A percentile compares a stretch with the other conserved stretches of the same genome.
phyloP scores from a whole-genome alignment of 2,797 vertebrate genomes.

The Oreortyx pictus region DNA sequence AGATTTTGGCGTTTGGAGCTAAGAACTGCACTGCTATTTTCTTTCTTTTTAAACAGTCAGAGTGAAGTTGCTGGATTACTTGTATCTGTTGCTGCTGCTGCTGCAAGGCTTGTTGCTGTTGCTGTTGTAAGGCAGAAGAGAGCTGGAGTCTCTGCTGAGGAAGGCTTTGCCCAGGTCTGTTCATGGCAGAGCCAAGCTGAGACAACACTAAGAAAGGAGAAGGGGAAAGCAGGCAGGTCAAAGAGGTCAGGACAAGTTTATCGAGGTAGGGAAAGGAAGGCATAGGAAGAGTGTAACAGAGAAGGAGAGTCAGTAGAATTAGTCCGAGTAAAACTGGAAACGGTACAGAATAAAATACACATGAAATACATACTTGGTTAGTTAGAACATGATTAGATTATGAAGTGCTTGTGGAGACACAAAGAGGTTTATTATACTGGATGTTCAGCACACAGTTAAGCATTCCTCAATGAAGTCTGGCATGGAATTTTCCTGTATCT shows the following conservation, averaged over 20 bases:
- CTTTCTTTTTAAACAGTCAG: conserved; percentile 76
- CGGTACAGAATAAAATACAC: conserved; percentile 61
- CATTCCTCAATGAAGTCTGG: conserved; percentile 58
- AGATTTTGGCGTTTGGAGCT: conserved; percentile 66
- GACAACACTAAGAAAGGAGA: conserved; percentile 91
- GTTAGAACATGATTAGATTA: conserved; percentile 42
- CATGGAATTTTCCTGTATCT: neutral
- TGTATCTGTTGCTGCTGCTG: conserved; percentile 96
- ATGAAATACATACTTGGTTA: conserved; percentile 57
- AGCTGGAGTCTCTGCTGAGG: conserved; percentile 95
- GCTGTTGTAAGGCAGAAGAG: conserved; percentile 85
- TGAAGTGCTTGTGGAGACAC: conserved; percentile 52
- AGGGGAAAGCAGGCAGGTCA: conserved; percentile 78
- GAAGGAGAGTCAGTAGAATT: conserved; percentile 71
- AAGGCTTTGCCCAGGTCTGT: conserved; percentile 93
- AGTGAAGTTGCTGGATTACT: conserved; percentile 95
- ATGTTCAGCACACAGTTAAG: conserved; percentile 38
- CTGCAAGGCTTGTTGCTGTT: conserved; percentile 78
- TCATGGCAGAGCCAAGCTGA: conserved; percentile 97
- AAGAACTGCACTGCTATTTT: conserved; percentile 62
- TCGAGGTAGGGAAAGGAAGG: conserved; percentile 73
- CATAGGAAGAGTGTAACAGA: conserved; percentile 66
- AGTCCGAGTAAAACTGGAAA: conserved; percentile 69
- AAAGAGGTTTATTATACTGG: conserved; percentile 21
- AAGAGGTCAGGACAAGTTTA: conserved; percentile 61